Percentiles rank a stretch among this genome's conserved stretches.
phyloP scores from a whole-genome alignment of 2,113 vertebrate genomes.

The Actinemys pallida region DNA sequence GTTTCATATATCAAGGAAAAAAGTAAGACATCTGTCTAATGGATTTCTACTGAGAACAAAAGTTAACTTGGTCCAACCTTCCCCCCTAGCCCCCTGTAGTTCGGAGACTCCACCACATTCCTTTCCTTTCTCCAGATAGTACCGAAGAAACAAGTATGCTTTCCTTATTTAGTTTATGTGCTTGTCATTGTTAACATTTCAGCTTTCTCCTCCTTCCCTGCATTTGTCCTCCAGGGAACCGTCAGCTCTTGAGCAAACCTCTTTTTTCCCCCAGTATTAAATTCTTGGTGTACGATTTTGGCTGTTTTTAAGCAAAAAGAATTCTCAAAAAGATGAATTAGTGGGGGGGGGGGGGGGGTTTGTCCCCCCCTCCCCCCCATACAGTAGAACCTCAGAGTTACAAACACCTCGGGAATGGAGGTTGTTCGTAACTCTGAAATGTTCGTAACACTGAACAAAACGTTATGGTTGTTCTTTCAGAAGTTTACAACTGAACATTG shows the following conservation, averaged over 20 bases:
- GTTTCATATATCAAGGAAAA: not conserved
- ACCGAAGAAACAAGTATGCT: not conserved
- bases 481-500: too few relatives aligned
- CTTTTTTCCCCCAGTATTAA: not conserved
- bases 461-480: too few relatives aligned
- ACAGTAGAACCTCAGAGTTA: too few relatives aligned
- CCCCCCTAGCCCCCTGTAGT: not conserved
- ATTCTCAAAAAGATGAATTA: not conserved
- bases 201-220: not conserved
- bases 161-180: not conserved
- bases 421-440: too few relatives aligned
- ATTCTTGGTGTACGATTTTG: not conserved
- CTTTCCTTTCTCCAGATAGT: conserved; percentile 28
- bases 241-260: not conserved
- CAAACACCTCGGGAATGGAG: too few relatives aligned
- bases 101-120: conserved; percentile 29
- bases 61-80: not conserved
- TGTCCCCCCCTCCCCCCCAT: too few relatives aligned
- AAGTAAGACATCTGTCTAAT: not conserved
- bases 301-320: not conserved
- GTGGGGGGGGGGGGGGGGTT: not conserved
- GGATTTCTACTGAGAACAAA: not conserved
- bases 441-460: too few relatives aligned
- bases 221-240: not conserved
- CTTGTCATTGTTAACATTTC: not conserved